Base-by-base conservation (phyloP, 2,888 invertebrate species). In the Sarcophaga rosellei region DNA sequence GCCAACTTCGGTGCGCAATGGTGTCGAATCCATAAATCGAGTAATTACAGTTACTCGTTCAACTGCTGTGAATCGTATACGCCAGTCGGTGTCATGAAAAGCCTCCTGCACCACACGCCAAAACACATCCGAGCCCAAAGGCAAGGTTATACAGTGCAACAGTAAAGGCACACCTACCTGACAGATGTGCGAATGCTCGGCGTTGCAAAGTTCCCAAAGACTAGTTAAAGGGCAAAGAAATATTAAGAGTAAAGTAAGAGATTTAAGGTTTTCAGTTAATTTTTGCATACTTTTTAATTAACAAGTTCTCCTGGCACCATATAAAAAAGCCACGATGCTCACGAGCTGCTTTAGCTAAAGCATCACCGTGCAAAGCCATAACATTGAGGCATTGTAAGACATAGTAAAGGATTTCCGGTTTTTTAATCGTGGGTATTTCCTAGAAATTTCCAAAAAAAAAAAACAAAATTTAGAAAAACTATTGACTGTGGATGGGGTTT, bases 61-160 rank as follows among this genome's bases (percentile, higher is more conserved):
- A 59, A 99, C 99, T 47, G 99, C 98, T 86, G 97, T 96, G 94
- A 99, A 99, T 88, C 99, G 94, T 21, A 96, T 95, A 88, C 96
- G 95, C 96, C 99, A 98, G 93, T 98, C 97, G 11, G 95, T 94
- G 91, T 96, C 96, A 89, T 98, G 98, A 94, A 99, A 99, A 92
- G 98, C 97, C 90, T 97, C 97, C 91, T 99, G 97, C 77, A 99
- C 96, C n/a, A 98, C 95, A 88, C 96, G 95, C 97, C 99, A 99
- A 93, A 99, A 98, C 68, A 98, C 97, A 92, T 99, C 99, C 0
- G 97, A 97, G 3, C 99, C 99, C 81, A 97, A 96, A 0, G 98
- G 97, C 87, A 99, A 94, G 0, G 99, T 98, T 86, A 99, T 96
- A 91, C 98, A 98, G 93, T 99, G 99, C 83, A 99, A 94, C 87